These are phyloP conservation scores for Lasioglossum vierecki DNA, from an alignment of 2,888 invertebrate species.

Conservation along the genomic window DNA sequence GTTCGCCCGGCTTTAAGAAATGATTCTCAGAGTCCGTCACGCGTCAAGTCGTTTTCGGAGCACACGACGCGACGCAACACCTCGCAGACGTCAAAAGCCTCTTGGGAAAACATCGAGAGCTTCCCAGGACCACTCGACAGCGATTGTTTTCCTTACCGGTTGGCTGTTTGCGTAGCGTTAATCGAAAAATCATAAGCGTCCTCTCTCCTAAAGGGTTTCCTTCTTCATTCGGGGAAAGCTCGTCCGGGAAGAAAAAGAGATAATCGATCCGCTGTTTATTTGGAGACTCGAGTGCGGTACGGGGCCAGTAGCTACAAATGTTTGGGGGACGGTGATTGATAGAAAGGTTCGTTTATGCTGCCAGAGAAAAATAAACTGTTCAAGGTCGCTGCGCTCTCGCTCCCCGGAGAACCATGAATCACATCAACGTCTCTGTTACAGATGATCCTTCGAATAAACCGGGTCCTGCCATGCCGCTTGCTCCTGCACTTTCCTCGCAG, in stretches of 20 bases:
- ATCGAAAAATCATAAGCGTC: conserved; percentile 78
- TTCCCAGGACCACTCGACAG: conserved; percentile 64
- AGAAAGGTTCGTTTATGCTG: not conserved
- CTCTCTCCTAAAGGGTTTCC: conserved; percentile 27
- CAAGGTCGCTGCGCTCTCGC: not conserved
- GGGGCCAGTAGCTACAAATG: not conserved
- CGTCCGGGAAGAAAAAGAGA: conserved; percentile 25
- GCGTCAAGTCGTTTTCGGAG: not conserved
- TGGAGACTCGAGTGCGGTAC: not conserved
- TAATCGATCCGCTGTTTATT: conserved; percentile 29
- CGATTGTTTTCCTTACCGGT: conserved; percentile 69
- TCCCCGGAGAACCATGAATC: not conserved
- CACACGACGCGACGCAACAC: conserved; percentile 34
- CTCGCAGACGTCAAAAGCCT: conserved; percentile 70
- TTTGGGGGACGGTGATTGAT: conserved; percentile 28
- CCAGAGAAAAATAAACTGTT: conserved; percentile 3
- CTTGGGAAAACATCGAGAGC: conserved; percentile 72
- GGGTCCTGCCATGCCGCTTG: not conserved
- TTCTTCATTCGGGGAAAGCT: conserved; percentile 8
- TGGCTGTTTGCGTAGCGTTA: conserved; percentile 74
- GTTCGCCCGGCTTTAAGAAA: not conserved
- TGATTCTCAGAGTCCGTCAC: not conserved
- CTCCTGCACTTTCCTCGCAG: not conserved
- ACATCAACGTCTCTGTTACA: not conserved
- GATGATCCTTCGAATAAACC: conserved; percentile 3